Evolutionary conservation across 2,888 invertebrate species (phyloP).

Genomic region (Aplocera efformata): DNA sequence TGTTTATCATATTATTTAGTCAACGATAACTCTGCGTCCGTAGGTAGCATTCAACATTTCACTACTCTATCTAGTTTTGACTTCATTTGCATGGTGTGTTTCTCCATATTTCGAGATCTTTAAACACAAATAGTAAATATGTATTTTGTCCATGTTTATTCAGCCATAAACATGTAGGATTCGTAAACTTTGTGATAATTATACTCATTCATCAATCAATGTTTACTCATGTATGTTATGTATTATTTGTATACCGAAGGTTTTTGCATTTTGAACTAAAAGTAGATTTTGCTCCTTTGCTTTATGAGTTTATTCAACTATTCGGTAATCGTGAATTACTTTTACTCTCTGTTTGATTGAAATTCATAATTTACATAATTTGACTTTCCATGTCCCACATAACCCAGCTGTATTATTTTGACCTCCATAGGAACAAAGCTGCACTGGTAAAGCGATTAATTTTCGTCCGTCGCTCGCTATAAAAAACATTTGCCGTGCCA

Average conservation of each 20-base stretch:
- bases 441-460: slow-evolving; percentile 70
- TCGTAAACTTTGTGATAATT: too few relatives aligned
- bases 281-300: too few relatives aligned
- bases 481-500: slow-evolving; percentile 35
- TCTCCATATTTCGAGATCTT: slow-evolving; percentile 2
- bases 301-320: too few relatives aligned
- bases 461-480: slow-evolving; percentile 38
- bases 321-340: background rate
- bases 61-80: too few relatives aligned
- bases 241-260: too few relatives aligned
- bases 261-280: too few relatives aligned
- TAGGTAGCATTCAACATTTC: background rate
- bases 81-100: too few relatives aligned
- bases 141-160: too few relatives aligned
- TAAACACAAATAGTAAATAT: too few relatives aligned
- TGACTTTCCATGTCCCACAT: slow-evolving; percentile 16
- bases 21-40: background rate
- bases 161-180: too few relatives aligned
- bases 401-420: slow-evolving; percentile 33
- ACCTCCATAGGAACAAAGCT: slow-evolving; percentile 52
- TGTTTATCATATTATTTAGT: slow-evolving; percentile 6
- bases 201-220: too few relatives aligned
- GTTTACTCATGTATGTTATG: too few relatives aligned
- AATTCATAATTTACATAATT: slow-evolving; percentile 3
- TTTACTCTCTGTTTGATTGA: slow-evolving; percentile 1